Evolutionary conservation across 2,113 vertebrate genomes (phyloP).

Genomic region (Neolamprologus falcicula): DNA sequence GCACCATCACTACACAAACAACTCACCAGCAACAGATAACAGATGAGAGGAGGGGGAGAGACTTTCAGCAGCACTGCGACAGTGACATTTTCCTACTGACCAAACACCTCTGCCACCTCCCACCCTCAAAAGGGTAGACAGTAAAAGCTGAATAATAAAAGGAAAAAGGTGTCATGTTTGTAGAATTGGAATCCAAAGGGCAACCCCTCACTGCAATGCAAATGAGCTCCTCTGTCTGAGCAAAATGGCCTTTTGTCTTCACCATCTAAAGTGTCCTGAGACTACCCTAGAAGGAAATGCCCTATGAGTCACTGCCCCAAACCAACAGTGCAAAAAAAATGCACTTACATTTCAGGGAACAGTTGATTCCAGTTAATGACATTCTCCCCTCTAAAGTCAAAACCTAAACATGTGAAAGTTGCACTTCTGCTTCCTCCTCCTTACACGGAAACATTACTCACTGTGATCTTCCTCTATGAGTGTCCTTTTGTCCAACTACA

Average conservation of each 20-base stretch:
- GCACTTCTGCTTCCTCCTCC: background rate
- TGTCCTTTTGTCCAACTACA: background rate
- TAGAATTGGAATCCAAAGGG: constrained; percentile 29
- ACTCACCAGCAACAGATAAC: background rate
- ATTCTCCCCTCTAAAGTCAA: background rate
- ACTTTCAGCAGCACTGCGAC: background rate
- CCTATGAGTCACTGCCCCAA: constrained; percentile 14
- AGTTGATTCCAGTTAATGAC: background rate
- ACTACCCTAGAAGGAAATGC: constrained; percentile 3
- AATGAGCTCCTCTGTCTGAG: constrained; percentile 31
- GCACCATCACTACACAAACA: background rate
- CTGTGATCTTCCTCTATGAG: background rate
- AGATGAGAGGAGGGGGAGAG: background rate
- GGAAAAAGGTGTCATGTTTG: constrained; percentile 23
- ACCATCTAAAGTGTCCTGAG: background rate
- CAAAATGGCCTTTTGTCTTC: constrained; percentile 48
- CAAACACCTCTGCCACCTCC: constrained; percentile 8
- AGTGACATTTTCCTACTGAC: constrained; percentile 19
- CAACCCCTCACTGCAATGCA: constrained; percentile 39
- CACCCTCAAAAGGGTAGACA: background rate
- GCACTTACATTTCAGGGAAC: background rate
- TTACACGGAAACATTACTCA: background rate
- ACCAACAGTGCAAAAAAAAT: background rate
- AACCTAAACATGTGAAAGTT: background rate
- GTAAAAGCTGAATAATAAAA: constrained; percentile 38